Conservation (phyloP, 2,797 vertebrate species). For the Poliocrania exsul region DNA sequence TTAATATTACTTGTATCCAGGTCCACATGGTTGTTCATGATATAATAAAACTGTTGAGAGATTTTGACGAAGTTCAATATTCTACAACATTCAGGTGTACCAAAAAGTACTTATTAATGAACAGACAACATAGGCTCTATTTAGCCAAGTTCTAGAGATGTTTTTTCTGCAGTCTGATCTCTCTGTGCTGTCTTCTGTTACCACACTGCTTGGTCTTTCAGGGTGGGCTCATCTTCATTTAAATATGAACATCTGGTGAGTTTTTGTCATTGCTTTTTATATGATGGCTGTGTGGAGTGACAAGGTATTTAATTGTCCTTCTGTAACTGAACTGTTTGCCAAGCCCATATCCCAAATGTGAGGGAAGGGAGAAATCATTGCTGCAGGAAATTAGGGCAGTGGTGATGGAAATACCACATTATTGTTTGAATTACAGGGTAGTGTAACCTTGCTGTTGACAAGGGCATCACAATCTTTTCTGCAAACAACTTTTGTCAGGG, state of each 20-base stretch:
- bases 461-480: background rate
- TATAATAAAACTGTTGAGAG: background rate
- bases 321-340: background rate
- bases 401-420: background rate
- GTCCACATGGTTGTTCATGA: rapidly evolving
- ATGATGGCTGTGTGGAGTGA: background rate
- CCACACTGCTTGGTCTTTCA: background rate
- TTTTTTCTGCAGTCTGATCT: background rate
- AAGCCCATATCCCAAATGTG: background rate
- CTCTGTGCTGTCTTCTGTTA: background rate
- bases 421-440: conserved; percentile 35
- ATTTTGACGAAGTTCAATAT: background rate
- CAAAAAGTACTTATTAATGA: background rate
- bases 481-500: background rate
- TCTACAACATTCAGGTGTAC: background rate
- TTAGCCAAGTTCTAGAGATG: background rate
- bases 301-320: background rate
- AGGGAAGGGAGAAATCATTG: conserved; percentile 20
- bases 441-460: conserved; percentile 15
- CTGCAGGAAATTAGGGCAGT: conserved; percentile 9
- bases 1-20: background rate
- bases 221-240: background rate
- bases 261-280: conserved; percentile 35
- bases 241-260: background rate
- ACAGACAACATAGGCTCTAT: background rate